Evolutionary conservation across 2,113 vertebrate species (phyloP), one percentile per base, ranked within the genome.

Genomic region (Trematomus loennbergii): DNA sequence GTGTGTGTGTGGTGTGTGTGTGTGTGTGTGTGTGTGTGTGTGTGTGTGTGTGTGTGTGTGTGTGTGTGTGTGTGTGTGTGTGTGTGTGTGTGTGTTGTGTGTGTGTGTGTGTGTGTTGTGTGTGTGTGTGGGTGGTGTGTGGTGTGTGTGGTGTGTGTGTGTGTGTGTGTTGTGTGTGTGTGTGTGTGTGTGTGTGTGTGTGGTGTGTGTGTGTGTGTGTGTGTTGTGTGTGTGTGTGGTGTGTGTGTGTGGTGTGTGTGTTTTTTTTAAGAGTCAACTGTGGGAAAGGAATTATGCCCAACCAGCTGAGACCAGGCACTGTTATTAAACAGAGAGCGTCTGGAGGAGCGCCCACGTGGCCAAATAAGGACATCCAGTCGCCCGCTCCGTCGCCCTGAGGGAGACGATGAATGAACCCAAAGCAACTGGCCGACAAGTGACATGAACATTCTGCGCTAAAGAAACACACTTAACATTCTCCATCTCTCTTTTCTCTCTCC

Each of bases 311-410:
- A 85, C 77, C 83, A 82, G 81, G 45, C 71, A 22, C 82, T 78
- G 79, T 89, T 89, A 93, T 89, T 90, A 92, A 93, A 91, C 91
- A 90, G 75, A 94, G 71, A 48, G 57, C 40, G 49, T 88, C 69
- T 22, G 22, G 60, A 72, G 76, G 61, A 87, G 82, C 52, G 20
- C 81, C 91, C 90, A 85, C 86, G 43, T 63, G 55, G 65, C 93
- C 93, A 95, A 93, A 95, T 95, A 94, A 89, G 91, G 94, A 36
- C 88, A 94, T 87, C 66, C 46, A 86, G 79, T 83, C 82, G 8
- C 72, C 73, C 79, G 77, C 80, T 72, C 48, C 15, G 53, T 82
- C 76, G 83, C 73, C 62, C 52, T 50, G 59, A 62, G 66, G 69
- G 33, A 57, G 48, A 52, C 29, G 33, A 43, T 17, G 74, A 74